Conservation (phyloP, 2,888 invertebrate genomes). For the Cantharis lateralis region DNA sequence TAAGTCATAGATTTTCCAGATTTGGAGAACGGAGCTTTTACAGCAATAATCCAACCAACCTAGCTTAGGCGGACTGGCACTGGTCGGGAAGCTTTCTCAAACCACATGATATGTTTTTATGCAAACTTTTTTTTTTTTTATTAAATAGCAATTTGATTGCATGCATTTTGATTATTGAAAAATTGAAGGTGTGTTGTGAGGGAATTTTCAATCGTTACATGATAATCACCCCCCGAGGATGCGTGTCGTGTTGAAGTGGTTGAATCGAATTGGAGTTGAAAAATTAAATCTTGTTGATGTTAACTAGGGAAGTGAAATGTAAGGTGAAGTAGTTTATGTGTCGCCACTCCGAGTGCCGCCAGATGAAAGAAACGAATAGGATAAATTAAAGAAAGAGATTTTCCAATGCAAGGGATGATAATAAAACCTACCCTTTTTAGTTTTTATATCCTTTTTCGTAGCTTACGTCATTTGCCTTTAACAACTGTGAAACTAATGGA, state of each 20-base stretch:
- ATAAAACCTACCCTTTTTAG: constrained; percentile 47
- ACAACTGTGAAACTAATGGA: constrained; percentile 55
- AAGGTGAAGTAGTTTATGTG: constrained; percentile 44
- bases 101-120: too few relatives aligned
- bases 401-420: constrained; percentile 47
- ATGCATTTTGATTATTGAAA: too few relatives aligned
- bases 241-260: not conserved
- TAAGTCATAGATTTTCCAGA: too few relatives aligned
- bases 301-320: constrained; percentile 23
- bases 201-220: too few relatives aligned
- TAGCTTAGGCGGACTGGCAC: too few relatives aligned
- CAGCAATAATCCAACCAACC: too few relatives aligned
- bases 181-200: too few relatives aligned
- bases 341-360: constrained; percentile 43
- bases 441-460: constrained; percentile 35
- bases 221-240: not conserved
- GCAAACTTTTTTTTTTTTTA: too few relatives aligned
- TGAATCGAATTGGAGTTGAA: not conserved
- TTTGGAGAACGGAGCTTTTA: too few relatives aligned
- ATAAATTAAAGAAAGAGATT: constrained; percentile 48
- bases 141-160: too few relatives aligned
- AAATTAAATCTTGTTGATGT: not conserved
- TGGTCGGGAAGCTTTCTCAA: too few relatives aligned
- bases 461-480: constrained; percentile 54
- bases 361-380: constrained; percentile 45